Evolutionary conservation across 37 sponge, comb jelly and placozoan species (phyloP).

Genomic region (Oopsacas minuta): DNA sequence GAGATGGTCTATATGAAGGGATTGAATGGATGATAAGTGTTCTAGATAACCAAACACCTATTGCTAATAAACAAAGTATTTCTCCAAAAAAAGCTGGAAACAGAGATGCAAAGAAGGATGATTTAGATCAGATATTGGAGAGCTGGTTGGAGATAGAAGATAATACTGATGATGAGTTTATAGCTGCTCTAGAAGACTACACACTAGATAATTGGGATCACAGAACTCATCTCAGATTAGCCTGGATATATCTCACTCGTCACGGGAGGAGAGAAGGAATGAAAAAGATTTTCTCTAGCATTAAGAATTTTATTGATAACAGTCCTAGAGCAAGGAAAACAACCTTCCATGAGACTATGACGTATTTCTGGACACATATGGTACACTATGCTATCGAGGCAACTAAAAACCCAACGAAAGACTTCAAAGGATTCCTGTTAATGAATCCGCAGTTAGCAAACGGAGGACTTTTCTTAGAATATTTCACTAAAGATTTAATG

Average conservation of each 20-base stretch:
- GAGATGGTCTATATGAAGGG: conserved; percentile 5
- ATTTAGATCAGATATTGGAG: not conserved
- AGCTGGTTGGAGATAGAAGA: conserved; percentile 18
- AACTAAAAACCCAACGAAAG: not conserved
- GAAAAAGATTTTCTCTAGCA: conserved; percentile 7
- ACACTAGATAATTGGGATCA: not conserved
- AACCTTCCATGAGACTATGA: not conserved
- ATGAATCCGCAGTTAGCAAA: not conserved
- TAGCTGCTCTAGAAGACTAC: not conserved
- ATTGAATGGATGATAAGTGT: not conserved
- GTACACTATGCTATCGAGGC: conserved; percentile 3
- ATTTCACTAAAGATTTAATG: conserved; percentile 15
- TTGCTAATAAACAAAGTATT: not conserved
- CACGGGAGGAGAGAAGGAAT: conserved; percentile 17
- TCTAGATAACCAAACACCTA: not conserved
- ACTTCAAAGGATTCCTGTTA: conserved; percentile 7
- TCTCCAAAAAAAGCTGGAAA: not conserved
- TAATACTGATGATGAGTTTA: not conserved
- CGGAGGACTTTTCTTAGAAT: not conserved
- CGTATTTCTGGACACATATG: conserved; percentile 15
- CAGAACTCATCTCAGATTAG: not conserved
- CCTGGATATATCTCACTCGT: not conserved
- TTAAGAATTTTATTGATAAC: conserved; percentile 4
- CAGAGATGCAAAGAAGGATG: not conserved
- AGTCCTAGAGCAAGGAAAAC: conserved; percentile 6